A percentile compares a stretch with the other conserved stretches of the same genome.
Conservation (phyloP, 2,888 invertebrate species). For the Neuroscelio doddi region DNA sequence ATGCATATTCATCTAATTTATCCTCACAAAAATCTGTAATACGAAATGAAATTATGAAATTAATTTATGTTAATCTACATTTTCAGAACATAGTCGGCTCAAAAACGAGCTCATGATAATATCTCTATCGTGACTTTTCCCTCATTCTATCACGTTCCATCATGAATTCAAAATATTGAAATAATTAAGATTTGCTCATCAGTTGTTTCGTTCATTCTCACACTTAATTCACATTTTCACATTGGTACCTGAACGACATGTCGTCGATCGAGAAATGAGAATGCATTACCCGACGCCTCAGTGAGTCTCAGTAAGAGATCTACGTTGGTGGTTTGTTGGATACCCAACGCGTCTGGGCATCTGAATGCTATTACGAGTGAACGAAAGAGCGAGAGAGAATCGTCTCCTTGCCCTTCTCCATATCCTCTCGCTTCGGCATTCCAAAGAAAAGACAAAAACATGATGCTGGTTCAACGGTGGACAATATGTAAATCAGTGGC, state of each 20-base stretch:
- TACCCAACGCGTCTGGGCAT: slow-evolving; percentile 61
- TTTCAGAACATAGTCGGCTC: slow-evolving; percentile 1
- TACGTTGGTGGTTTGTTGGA: slow-evolving; percentile 69
- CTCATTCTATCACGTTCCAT: slow-evolving; percentile 11
- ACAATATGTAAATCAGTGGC: slow-evolving; percentile 72
- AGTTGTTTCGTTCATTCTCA: neutral
- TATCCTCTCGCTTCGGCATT: slow-evolving; percentile 61
- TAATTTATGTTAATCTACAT: slow-evolving; percentile 8
- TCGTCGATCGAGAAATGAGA: slow-evolving; percentile 56
- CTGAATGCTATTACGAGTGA: slow-evolving; percentile 64
- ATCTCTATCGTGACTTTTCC: slow-evolving; percentile 2
- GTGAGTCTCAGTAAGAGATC: slow-evolving; percentile 58
- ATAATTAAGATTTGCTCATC: neutral
- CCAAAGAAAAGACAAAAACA: slow-evolving; percentile 69
- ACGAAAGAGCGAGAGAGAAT: slow-evolving; percentile 48
- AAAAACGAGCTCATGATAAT: slow-evolving; percentile 9
- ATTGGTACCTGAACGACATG: neutral
- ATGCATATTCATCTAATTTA: neutral
- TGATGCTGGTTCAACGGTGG: slow-evolving; percentile 66
- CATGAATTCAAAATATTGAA: slow-evolving; percentile 6
- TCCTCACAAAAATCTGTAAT: neutral
- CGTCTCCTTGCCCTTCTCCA: slow-evolving; percentile 45
- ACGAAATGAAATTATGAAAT: slow-evolving; percentile 7
- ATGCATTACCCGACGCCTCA: slow-evolving; percentile 64
- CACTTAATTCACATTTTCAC: slow-evolving; percentile 5